Conservation (phyloP, 2,888 invertebrate genomes). For the Agrotis segetum region DNA sequence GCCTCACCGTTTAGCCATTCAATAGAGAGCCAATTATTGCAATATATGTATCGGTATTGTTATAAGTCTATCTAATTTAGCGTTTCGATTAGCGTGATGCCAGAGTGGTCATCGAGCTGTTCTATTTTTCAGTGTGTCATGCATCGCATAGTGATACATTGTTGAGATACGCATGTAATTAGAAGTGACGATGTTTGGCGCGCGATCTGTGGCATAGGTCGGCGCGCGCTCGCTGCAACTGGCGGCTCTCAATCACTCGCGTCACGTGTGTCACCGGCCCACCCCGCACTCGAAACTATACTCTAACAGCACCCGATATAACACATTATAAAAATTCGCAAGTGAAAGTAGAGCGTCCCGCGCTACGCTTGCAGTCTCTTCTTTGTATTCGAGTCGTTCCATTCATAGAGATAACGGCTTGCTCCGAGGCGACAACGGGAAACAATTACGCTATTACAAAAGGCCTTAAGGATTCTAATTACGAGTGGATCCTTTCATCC, state of each 20-base stretch:
- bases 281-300: conserved; percentile 66
- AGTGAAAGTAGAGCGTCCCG: conserved; percentile 72
- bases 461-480: conserved; percentile 88
- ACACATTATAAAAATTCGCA: conserved; percentile 71
- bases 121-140: conserved; percentile 69
- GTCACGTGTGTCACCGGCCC: conserved; percentile 67
- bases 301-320: conserved; percentile 73
- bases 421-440: conserved; percentile 85
- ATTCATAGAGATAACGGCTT: conserved; percentile 84
- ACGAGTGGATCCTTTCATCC: conserved; percentile 84
- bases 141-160: conserved; percentile 75
- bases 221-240: conserved; percentile 76
- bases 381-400: conserved; percentile 83
- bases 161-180: conserved; percentile 85
- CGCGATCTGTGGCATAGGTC: conserved; percentile 82
- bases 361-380: conserved; percentile 77
- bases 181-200: conserved; percentile 85
- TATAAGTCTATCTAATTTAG: conserved; percentile 72
- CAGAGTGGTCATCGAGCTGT: conserved; percentile 49
- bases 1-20: conserved; percentile 65
- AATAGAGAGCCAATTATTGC: conserved; percentile 61
- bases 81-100: conserved; percentile 64
- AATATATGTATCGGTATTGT: conserved; percentile 65
- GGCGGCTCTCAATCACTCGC: conserved; percentile 84
- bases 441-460: conserved; percentile 87